Evolutionary conservation across 2,113 vertebrate species (phyloP).

Genomic region (Heptranchias perlo): DNA sequence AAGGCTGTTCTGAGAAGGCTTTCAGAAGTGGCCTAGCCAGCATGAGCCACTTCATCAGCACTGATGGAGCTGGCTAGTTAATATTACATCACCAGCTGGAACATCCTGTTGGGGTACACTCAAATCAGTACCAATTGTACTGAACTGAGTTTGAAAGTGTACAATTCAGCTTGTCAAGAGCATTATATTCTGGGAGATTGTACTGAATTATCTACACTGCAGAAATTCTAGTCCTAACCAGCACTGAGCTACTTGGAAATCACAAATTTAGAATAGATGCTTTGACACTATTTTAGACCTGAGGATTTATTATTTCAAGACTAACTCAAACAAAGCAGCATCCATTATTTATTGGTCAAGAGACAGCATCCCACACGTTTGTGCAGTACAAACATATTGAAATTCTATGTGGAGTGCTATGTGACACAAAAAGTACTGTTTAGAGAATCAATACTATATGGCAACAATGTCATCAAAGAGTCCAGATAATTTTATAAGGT

Average conservation of each 20-base stretch:
- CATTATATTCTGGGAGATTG: background rate
- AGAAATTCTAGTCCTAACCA: background rate
- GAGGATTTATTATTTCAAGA: background rate
- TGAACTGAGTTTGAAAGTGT: background rate
- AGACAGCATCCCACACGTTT: background rate
- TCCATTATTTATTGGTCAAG: background rate
- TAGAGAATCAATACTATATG: background rate
- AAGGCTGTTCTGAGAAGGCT: background rate
- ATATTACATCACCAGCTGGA: background rate
- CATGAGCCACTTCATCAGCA: background rate
- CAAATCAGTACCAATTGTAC: constrained; percentile 24
- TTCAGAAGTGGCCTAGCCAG: background rate
- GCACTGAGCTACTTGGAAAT: background rate
- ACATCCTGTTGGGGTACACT: background rate
- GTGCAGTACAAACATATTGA: background rate
- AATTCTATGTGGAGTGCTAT: background rate
- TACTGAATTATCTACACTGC: background rate
- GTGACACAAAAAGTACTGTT: background rate
- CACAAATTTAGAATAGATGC: background rate
- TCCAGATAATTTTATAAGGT: background rate
- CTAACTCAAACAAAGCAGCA: background rate
- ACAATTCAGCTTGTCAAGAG: background rate
- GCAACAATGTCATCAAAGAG: background rate
- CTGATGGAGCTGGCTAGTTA: background rate
- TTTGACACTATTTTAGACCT: background rate